Evolutionary conservation across 2,888 invertebrate species (phyloP).

Genomic region (Perdita meconis): DNA sequence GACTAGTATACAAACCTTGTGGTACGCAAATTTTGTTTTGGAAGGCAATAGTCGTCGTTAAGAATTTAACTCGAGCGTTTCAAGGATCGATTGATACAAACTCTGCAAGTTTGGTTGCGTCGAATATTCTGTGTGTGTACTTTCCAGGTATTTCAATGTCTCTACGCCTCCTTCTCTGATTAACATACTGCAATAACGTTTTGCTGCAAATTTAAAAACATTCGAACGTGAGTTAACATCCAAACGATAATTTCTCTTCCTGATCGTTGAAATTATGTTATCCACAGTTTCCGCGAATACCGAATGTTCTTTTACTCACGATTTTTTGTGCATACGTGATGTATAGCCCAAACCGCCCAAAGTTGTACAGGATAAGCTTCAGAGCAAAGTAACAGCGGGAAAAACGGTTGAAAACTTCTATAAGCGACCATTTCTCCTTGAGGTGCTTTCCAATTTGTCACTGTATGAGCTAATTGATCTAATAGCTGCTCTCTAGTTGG

Average conservation of each 20-base stretch:
- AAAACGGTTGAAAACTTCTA: conserved; percentile 90
- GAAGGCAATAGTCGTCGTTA: conserved; percentile 73
- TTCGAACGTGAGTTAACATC: conserved; percentile 4
- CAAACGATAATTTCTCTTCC: not conserved
- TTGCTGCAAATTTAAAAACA: conserved; percentile 84
- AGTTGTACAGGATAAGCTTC: conserved; percentile 88
- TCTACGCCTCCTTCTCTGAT: conserved; percentile 86
- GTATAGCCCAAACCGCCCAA: conserved; percentile 93
- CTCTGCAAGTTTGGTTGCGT: conserved; percentile 80
- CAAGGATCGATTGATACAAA: conserved; percentile 81
- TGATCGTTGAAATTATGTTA: conserved; percentile 11
- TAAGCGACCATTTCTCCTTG: conserved; percentile 91
- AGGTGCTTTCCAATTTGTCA: conserved; percentile 88
- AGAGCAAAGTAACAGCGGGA: conserved; percentile 87
- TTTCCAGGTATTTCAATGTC: conserved; percentile 84
- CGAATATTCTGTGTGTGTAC: conserved; percentile 80
- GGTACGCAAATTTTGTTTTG: conserved; percentile 59
- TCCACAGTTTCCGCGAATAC: too few relatives aligned
- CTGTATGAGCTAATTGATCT: conserved; percentile 85
- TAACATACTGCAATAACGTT: conserved; percentile 89
- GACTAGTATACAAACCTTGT: conserved; percentile 77
- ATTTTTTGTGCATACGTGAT: conserved; percentile 91
- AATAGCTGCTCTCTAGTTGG: conserved; percentile 76
- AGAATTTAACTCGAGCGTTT: conserved; percentile 79
- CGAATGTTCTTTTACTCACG: too few relatives aligned